Percentiles rank a stretch among this genome's conserved stretches.
These are phyloP conservation scores for Acipenser oxyrinchus DNA, from an alignment of 2,797 vertebrate species.

Conservation along the genomic window DNA sequence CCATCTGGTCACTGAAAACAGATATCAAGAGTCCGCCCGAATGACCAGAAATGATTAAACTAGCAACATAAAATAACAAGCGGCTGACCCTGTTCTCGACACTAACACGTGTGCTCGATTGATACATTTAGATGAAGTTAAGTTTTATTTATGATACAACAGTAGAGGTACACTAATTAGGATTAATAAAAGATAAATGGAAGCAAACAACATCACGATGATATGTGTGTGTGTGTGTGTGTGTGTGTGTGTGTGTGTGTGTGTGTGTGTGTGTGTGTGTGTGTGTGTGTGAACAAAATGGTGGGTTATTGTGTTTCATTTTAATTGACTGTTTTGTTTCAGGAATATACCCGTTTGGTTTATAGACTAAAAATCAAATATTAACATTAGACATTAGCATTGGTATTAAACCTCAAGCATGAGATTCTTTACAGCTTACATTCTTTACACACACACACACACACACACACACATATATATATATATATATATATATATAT, in stretches of 20 bases:
- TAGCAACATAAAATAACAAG: not conserved
- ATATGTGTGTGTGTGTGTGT: not conserved
- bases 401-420: too few species aligned
- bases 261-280: not conserved
- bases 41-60: not conserved
- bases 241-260: too few species aligned
- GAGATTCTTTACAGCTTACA: too few species aligned
- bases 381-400: too few species aligned
- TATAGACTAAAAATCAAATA: too few species aligned
- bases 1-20: not conserved
- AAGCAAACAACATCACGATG: too few species aligned
- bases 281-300: not conserved
- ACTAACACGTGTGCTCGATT: not conserved
- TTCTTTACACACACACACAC: too few species aligned
- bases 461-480: not conserved
- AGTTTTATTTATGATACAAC: not conserved
- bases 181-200: not conserved
- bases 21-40: not conserved
- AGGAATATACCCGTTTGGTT: too few species aligned
- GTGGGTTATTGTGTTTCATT: too few species aligned
- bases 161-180: not conserved
- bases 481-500: slow-evolving; percentile 4
- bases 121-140: not conserved
- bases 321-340: too few species aligned
- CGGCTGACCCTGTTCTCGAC: not conserved